Conservation (phyloP, 2,888 invertebrate species). For the Trachelus stipa region DNA sequence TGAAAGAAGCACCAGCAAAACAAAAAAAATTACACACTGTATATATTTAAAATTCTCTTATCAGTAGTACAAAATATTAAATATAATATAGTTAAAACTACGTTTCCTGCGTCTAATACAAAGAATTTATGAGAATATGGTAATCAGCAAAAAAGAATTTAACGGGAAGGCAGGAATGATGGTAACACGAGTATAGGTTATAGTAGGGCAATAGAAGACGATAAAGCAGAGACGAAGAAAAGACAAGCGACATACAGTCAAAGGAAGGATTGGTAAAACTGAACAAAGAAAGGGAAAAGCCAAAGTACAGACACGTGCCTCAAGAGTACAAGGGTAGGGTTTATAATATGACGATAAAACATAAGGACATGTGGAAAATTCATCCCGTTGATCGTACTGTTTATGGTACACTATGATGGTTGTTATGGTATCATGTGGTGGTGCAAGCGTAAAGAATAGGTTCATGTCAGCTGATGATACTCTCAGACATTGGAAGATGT, state of each 20-base stretch:
- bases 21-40: conserved; percentile 18
- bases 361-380: background rate
- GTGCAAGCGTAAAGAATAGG: conserved; percentile 8
- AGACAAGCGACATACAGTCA: background rate
- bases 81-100: background rate
- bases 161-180: background rate
- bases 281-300: background rate
- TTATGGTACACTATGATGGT: background rate
- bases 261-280: background rate
- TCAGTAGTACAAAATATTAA: background rate
- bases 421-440: conserved; percentile 13
- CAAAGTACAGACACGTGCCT: background rate
- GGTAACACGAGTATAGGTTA: background rate
- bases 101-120: background rate
- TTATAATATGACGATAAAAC: background rate
- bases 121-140: background rate
- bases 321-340: background rate
- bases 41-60: conserved; percentile 40
- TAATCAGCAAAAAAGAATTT: too few species aligned
- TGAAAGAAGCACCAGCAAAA: conserved; percentile 21
- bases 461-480: background rate
- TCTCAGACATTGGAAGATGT: background rate
- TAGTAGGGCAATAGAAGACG: background rate
- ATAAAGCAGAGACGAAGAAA: background rate
- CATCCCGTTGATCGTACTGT: background rate